phyloP scores from a whole-genome alignment of 1,140 invertebrate genomes.

The Papilio helenus region DNA sequence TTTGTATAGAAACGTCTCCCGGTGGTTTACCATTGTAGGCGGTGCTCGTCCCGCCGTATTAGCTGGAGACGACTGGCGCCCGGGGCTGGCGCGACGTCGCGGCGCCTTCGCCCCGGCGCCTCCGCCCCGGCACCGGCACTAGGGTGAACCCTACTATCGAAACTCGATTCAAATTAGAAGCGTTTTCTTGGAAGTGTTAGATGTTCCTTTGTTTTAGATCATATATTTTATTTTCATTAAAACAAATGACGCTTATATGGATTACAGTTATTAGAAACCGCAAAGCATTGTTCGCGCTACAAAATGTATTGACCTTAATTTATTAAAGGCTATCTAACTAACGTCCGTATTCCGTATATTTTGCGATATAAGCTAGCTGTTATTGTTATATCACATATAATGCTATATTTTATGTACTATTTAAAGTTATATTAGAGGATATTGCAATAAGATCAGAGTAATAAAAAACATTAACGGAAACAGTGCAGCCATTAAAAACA shows the following conservation, averaged over 20 bases:
- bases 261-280: neutral
- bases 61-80: slow-evolving; percentile 54
- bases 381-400: neutral
- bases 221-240: slow-evolving; percentile 7
- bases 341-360: neutral
- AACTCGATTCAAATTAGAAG: slow-evolving; percentile 43
- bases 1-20: slow-evolving; percentile 12
- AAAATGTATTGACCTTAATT: neutral
- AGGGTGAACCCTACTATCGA: slow-evolving; percentile 50
- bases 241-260: no score
- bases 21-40: slow-evolving; percentile 7
- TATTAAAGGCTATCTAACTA: slow-evolving; percentile 13
- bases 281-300: slow-evolving; percentile 17
- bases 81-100: slow-evolving; percentile 59
- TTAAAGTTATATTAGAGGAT: neutral
- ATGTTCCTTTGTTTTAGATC: neutral
- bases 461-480: slow-evolving; percentile 5
- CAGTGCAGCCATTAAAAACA: neutral
- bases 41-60: slow-evolving; percentile 23
- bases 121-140: slow-evolving; percentile 49
- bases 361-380: neutral
- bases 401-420: neutral
- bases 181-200: neutral
- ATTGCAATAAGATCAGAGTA: neutral
- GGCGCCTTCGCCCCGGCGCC: slow-evolving; percentile 68